phyloP scores from a whole-genome alignment of 2,113 vertebrate species.

The Anarrhichthys ocellatus region DNA sequence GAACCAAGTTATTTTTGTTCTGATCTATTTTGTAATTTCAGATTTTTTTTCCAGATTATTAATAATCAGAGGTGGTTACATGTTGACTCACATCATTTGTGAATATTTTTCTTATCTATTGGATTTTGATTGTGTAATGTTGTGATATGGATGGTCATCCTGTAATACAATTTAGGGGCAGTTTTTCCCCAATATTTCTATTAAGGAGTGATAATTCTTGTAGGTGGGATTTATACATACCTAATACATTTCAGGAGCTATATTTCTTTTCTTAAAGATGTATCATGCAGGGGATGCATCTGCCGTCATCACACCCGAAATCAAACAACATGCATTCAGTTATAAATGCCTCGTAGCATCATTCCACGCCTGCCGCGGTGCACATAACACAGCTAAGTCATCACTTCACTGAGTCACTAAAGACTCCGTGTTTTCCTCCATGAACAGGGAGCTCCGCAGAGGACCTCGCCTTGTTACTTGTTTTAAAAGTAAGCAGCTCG shows the following conservation, averaged over 20 bases:
- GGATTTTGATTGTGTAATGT: not conserved
- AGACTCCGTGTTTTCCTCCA: conserved; percentile 26
- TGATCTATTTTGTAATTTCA: not conserved
- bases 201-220: not conserved
- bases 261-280: not conserved
- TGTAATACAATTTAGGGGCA: not conserved
- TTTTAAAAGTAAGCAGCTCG: conserved; percentile 58
- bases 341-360: not conserved
- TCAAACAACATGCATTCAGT: not conserved
- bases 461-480: conserved; percentile 33
- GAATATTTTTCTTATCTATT: not conserved
- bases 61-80: not conserved
- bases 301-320: not conserved
- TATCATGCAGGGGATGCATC: not conserved
- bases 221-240: not conserved
- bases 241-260: not conserved
- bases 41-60: not conserved
- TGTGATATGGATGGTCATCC: not conserved
- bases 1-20: not conserved
- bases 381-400: conserved; percentile 52
- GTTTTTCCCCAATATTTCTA: not conserved
- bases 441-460: conserved; percentile 26
- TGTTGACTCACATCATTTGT: not conserved
- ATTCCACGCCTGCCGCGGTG: conserved; percentile 10
- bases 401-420: conserved; percentile 49